Percentiles rank a stretch among this genome's conserved stretches.
Conservation (phyloP, 2,113 vertebrate species). For the Haemorhous mexicanus region DNA sequence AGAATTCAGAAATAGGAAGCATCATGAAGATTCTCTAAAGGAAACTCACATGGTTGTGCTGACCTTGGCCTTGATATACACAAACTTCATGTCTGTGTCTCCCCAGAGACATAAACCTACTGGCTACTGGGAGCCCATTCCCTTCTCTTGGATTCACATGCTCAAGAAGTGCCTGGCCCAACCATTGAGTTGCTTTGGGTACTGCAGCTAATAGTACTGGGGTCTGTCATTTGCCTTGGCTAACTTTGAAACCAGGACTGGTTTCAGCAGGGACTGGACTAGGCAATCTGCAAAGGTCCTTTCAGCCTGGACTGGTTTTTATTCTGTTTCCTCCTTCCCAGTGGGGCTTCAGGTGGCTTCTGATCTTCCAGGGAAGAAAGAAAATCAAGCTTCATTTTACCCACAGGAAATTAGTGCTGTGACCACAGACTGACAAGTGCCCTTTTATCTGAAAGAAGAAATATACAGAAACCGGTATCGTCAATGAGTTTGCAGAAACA, state of each 20-base stretch:
- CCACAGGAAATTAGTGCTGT: neutral
- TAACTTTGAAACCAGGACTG: neutral
- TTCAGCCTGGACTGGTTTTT: neutral
- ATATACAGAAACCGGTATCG: neutral
- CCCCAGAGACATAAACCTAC: neutral
- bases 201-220: neutral
- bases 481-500: neutral
- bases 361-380: neutral
- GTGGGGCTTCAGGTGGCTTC: neutral
- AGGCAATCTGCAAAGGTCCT: neutral
- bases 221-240: neutral
- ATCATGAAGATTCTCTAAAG: neutral
- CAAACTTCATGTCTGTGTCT: neutral
- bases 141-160: neutral
- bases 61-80: accelerated
- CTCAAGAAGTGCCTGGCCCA: neutral
- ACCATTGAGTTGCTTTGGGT: neutral
- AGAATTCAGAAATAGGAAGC: neutral
- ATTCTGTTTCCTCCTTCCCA: neutral
- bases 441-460: neutral
- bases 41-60: neutral
- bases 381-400: neutral
- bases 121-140: neutral
- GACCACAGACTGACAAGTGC: neutral
- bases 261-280: neutral